These are phyloP conservation scores for Popillia japonica DNA, from an alignment of 1,140 invertebrate genomes.

Conservation along the genomic window DNA sequence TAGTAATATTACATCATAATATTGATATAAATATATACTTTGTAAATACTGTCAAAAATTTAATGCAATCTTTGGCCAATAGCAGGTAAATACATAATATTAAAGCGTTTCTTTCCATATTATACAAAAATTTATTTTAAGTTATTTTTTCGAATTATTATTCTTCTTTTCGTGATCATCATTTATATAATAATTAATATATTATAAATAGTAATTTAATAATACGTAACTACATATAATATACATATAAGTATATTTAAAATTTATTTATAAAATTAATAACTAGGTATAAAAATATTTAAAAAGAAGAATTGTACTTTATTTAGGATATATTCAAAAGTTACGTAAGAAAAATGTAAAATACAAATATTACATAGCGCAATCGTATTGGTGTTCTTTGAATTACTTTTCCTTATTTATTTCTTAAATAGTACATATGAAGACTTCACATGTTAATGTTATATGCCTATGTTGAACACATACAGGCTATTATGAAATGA, in stretches of 20 bases:
- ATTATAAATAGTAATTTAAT: neutral
- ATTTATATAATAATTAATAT: neutral
- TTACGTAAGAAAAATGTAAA: slow-evolving; percentile 32
- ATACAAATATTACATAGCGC: slow-evolving; percentile 25
- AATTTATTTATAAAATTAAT: slow-evolving; percentile 41
- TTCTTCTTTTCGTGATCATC: slow-evolving; percentile 12
- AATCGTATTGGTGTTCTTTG: slow-evolving; percentile 30
- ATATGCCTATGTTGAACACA: slow-evolving; percentile 20
- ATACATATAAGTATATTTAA: slow-evolving; percentile 37
- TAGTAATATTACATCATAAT: slow-evolving; percentile 14
- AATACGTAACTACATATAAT: slow-evolving; percentile 25
- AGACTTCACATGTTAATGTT: neutral
- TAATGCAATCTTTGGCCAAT: slow-evolving; percentile 38
- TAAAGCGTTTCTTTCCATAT: slow-evolving; percentile 24
- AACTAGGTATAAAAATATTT: slow-evolving; percentile 42
- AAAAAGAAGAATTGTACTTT: slow-evolving; percentile 41
- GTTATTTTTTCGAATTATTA: neutral
- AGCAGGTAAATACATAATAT: slow-evolving; percentile 29
- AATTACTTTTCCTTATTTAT: slow-evolving; percentile 25
- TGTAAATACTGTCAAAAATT: slow-evolving; percentile 38
- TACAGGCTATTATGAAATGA: slow-evolving; percentile 1
- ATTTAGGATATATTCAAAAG: slow-evolving; percentile 39
- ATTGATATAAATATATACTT: slow-evolving; percentile 20
- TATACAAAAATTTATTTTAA: slow-evolving; percentile 32
- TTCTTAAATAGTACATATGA: neutral